Percentiles rank a stretch among this genome's conserved stretches.
Conservation (phyloP, 2,113 vertebrate genomes). For the Ibidorhyncha struthersii region DNA sequence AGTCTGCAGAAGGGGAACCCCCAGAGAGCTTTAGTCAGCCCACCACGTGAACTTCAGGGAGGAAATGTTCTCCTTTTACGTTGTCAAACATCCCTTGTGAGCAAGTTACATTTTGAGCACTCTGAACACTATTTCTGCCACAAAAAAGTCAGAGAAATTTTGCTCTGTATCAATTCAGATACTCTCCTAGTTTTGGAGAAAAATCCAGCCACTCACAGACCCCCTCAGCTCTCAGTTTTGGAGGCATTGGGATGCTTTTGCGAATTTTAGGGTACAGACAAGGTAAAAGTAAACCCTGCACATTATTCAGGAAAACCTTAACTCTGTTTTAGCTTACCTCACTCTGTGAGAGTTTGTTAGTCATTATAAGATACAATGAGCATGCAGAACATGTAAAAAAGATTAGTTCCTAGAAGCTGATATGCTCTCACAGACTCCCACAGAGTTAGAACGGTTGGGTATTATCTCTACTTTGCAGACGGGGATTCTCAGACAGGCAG, state of each 20-base stretch:
- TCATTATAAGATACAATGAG: background rate
- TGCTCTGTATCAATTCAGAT: background rate
- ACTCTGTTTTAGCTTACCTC: background rate
- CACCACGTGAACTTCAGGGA: constrained; percentile 30
- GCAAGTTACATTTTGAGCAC: constrained; percentile 3
- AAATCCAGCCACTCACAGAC: background rate
- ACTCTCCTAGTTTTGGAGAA: background rate
- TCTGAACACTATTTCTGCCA: background rate
- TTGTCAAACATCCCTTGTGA: background rate
- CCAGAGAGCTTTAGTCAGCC: constrained; percentile 30
- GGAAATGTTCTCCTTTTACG: constrained; percentile 43
- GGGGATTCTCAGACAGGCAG: background rate
- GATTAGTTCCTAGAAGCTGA: background rate
- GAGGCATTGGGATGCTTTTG: background rate
- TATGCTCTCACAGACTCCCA: background rate
- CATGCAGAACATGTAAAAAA: background rate
- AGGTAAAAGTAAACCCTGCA: background rate
- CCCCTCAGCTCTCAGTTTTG: background rate
- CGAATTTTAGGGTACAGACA: background rate
- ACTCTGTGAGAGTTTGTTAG: background rate
- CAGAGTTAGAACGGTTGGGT: rapidly evolving
- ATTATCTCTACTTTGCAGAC: background rate
- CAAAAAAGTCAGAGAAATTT: background rate
- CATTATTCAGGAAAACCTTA: background rate
- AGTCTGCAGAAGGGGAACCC: constrained; percentile 43